Base-by-base conservation (phyloP, 2,113 vertebrate genomes). In the Leptodactylus fuscus region DNA sequence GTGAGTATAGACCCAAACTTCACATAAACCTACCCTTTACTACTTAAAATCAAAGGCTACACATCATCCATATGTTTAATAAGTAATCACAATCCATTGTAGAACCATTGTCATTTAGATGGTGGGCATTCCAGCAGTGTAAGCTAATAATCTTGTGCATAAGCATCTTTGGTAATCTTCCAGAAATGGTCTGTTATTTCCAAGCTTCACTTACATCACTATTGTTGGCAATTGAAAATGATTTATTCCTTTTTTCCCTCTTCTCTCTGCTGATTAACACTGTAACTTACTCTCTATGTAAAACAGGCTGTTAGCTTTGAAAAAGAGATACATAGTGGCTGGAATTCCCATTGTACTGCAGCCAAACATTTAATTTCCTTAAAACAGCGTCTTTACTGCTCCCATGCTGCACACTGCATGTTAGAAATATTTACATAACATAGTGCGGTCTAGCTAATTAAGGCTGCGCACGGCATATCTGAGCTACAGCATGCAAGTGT, bases 311-410 rank as follows among this genome's bases (percentile, higher is more conserved):
- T 86, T 86, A 81, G 77, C 62, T 81, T 60, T 79, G 65, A 73
- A 67, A 80, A 34, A 85, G 83, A 85, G 76, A 85, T 67, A 85
- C 70, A 69, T 65, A 85, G 49, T 70, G 27, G 67, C 84, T 81
- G 67, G 77, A 86, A 86, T 86, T 73, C 84, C 76, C 67, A 80
- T 73, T 86, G 77, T 73, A 69, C 62, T 53, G 49, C 84, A 81
- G 84, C 76, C 74, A 86, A 86, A 80, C 84, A 80, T 81, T 86
- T 86, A 80, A 86, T 86, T 81, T 86, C 77, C 51, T 73, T 86
- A 86, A 80, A 86, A 73, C 77, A 71, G 76, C 77, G 58, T 81
- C 51, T 71, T 86, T 86, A 81, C 49, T 81, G 84, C 67, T 86
- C 77, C 84, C 84, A 86, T 86, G 84, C 76, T 81, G 77, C 84